Percentiles rank a stretch among this genome's conserved stretches.
Conservation (phyloP, 1,140 invertebrate species). For the Drusus annulatus region DNA sequence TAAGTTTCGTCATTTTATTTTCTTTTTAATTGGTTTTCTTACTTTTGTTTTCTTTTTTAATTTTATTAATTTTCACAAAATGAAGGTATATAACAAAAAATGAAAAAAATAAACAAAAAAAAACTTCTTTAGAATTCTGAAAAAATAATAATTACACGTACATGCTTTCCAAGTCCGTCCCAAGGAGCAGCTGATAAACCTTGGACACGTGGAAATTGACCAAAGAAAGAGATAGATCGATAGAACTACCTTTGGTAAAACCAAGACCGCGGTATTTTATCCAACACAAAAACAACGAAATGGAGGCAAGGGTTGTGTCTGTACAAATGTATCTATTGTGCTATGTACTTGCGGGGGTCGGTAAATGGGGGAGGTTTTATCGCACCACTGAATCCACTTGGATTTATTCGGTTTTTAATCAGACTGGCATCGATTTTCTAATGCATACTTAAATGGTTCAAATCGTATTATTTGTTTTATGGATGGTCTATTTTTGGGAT, state of each 20-base stretch:
- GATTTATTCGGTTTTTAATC: conserved; percentile 47
- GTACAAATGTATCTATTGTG: conserved; percentile 15
- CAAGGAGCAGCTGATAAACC: conserved; percentile 36
- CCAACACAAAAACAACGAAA: conserved; percentile 5
- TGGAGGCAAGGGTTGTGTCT: conserved; percentile 1
- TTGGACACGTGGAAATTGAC: conserved; percentile 46
- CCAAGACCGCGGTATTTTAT: background rate
- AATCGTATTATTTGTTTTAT: conserved; percentile 10
- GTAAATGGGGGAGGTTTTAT: conserved; percentile 37
- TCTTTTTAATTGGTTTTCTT: too few relatives aligned
- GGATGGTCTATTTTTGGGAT: background rate
- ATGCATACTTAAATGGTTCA: conserved; percentile 38
- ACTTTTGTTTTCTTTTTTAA: too few relatives aligned
- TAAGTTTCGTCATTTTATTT: too few relatives aligned
- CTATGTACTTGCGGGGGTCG: background rate
- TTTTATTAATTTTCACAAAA: too few relatives aligned
- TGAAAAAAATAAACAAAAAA: too few relatives aligned
- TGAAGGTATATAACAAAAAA: too few relatives aligned
- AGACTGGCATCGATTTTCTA: conserved; percentile 36
- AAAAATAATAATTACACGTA: too few relatives aligned
- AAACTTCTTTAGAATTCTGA: too few relatives aligned
- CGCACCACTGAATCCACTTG: conserved; percentile 44
- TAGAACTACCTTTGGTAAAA: background rate
- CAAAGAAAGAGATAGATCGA: conserved; percentile 38
- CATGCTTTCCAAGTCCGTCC: background rate